phyloP scores from a whole-genome alignment of 2,113 vertebrate genomes.

The Neolamprologus toae region DNA sequence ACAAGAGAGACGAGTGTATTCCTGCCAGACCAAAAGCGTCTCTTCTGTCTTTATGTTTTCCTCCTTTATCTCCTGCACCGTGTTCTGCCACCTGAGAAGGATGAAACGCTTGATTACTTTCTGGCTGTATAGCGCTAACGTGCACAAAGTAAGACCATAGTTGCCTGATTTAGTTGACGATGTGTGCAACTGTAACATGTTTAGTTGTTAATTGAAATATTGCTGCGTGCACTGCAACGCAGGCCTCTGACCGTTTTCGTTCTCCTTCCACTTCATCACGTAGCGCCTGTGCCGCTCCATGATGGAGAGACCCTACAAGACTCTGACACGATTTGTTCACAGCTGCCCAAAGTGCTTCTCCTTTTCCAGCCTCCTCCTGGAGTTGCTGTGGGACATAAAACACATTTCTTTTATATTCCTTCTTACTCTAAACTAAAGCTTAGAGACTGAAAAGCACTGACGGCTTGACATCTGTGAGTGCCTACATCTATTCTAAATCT shows the following conservation, averaged over 20 bases:
- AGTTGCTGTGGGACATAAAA: conserved; percentile 66
- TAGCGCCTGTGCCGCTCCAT: conserved; percentile 60
- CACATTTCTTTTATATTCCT: background rate
- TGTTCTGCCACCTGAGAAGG: conserved; percentile 73
- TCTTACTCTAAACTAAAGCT: background rate
- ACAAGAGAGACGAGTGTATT: conserved; percentile 39
- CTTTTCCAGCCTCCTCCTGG: conserved; percentile 65
- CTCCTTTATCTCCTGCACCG: conserved; percentile 66
- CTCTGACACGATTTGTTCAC: conserved; percentile 56
- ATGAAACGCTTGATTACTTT: background rate
- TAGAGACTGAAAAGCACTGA: background rate
- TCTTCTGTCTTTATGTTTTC: conserved; percentile 49
- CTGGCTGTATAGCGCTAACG: background rate
- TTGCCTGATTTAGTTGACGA: background rate
- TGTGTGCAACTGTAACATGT: background rate
- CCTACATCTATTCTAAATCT: background rate
- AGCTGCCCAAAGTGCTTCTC: conserved; percentile 67
- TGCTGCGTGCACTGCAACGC: background rate
- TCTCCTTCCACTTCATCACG: conserved; percentile 61
- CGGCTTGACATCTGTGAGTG: background rate
- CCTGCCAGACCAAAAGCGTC: conserved; percentile 72
- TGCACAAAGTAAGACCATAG: background rate
- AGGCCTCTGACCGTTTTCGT: conserved; percentile 59
- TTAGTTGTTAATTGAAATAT: background rate
- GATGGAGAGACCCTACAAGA: conserved; percentile 67